A percentile compares a stretch with the other conserved stretches of the same genome.
phyloP scores from a whole-genome alignment of 2,888 invertebrate species.

The Euclidia mi region DNA sequence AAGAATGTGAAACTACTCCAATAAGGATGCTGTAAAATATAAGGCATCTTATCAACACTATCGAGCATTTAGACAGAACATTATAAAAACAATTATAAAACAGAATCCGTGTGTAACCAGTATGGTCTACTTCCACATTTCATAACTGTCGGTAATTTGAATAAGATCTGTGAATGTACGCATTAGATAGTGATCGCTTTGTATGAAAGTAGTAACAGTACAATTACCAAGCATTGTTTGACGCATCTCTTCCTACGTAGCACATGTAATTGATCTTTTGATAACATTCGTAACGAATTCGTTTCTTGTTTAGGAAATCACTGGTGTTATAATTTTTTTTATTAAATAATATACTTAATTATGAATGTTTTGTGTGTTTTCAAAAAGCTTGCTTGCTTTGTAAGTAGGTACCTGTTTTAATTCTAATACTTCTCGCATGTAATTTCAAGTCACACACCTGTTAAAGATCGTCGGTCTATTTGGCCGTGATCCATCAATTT shows the following conservation, averaged over 20 bases:
- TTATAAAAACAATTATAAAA: background rate
- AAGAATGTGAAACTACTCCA: no score
- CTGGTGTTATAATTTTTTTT: no score
- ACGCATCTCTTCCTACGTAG: slow-evolving; percentile 28
- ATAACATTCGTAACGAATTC: slow-evolving; percentile 18
- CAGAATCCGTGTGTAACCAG: slow-evolving; percentile 5
- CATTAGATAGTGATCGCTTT: slow-evolving; percentile 37
- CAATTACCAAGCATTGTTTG: slow-evolving; percentile 44
- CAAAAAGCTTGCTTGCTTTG: no score
- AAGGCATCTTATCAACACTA: background rate
- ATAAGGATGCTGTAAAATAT: no score
- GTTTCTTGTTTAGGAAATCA: slow-evolving; percentile 3
- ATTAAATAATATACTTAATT: background rate
- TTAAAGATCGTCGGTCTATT: no score
- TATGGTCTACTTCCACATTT: slow-evolving; percentile 21
- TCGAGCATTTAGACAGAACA: background rate
- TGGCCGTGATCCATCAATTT: no score
- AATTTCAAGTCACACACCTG: no score
- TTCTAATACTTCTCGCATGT: no score
- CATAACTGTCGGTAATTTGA: slow-evolving; percentile 21
- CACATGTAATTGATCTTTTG: slow-evolving; percentile 26
- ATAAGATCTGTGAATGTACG: slow-evolving; percentile 40
- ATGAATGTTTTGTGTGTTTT: no score
- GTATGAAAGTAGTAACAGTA: slow-evolving; percentile 45
- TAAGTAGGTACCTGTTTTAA: no score